These are phyloP conservation scores for Drosophila merina DNA, from an alignment of 2,888 invertebrate species.

Conservation along the genomic window DNA sequence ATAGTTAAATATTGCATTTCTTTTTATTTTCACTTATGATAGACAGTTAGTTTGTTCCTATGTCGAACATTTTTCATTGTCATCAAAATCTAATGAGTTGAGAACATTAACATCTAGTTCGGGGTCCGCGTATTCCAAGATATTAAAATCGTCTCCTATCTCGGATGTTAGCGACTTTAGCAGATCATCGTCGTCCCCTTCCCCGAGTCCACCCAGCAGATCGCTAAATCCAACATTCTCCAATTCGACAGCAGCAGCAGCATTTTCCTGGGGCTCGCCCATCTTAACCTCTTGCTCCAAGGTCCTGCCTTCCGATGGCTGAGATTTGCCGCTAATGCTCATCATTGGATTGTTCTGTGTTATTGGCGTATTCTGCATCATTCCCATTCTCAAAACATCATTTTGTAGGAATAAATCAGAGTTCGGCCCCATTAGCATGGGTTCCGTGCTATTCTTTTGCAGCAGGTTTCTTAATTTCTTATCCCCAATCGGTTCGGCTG, in stretches of 20 bases:
- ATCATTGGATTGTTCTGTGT: slow-evolving; percentile 72
- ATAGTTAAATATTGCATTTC: slow-evolving; percentile 33
- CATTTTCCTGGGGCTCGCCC: slow-evolving; percentile 86
- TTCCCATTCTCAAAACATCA: slow-evolving; percentile 58
- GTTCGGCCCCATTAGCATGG: slow-evolving; percentile 58
- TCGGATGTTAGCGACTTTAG: slow-evolving; percentile 89
- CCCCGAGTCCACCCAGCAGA: slow-evolving; percentile 92
- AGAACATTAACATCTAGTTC: slow-evolving; percentile 95
- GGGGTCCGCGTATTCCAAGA: slow-evolving; percentile 97
- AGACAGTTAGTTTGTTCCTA: slow-evolving; percentile 3
- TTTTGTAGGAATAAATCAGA: slow-evolving; percentile 59
- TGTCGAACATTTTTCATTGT: slow-evolving; percentile 81
- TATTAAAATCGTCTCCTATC: slow-evolving; percentile 97
- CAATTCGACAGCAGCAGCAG: slow-evolving; percentile 65
- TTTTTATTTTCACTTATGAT: slow-evolving; percentile 23
- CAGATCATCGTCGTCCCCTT: slow-evolving; percentile 95
- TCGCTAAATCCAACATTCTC: slow-evolving; percentile 89
- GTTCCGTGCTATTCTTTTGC: slow-evolving; percentile 64
- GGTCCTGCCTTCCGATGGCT: slow-evolving; percentile 53
- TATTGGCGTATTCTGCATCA: slow-evolving; percentile 58
- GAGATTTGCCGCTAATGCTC: slow-evolving; percentile 64
- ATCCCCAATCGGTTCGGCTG: slow-evolving; percentile 53
- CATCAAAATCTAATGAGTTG: slow-evolving; percentile 92
- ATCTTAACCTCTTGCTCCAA: slow-evolving; percentile 78
- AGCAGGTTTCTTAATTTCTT: slow-evolving; percentile 63